A percentile compares a stretch with the other conserved stretches of the same genome.
Conservation (phyloP, 2,113 vertebrate genomes). For the Gallinago jamesoni region DNA sequence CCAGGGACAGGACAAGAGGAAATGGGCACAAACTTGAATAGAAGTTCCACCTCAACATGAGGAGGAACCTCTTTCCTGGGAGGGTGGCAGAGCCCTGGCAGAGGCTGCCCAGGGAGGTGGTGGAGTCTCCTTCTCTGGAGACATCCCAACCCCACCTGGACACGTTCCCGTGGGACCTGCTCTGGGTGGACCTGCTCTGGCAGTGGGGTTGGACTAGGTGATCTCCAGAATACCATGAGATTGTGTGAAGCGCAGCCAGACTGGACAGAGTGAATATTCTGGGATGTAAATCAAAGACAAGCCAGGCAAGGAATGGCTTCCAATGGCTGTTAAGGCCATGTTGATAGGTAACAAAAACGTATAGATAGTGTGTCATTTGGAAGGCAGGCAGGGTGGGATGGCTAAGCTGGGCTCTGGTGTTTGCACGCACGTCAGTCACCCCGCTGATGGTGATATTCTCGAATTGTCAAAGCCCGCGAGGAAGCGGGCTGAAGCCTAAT, state of each 20-base stretch:
- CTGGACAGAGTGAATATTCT: neutral
- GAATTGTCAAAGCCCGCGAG: neutral
- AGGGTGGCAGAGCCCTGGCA: too few species aligned
- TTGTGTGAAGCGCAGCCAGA: neutral
- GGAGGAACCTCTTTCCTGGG: too few species aligned
- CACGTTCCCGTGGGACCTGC: too few species aligned
- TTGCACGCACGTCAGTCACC: neutral
- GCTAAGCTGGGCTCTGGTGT: neutral
- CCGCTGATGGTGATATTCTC: neutral
- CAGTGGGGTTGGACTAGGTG: too few species aligned
- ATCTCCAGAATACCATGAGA: too few species aligned
- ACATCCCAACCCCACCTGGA: too few species aligned
- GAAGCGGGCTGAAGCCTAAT: neutral
- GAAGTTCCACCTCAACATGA: too few species aligned
- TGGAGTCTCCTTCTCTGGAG: too few species aligned
- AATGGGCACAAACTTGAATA: too few species aligned
- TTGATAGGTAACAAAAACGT: neutral
- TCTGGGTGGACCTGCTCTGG: too few species aligned
- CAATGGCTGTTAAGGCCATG: neutral
- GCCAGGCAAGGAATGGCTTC: neutral
- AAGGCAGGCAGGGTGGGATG: neutral
- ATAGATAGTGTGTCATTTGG: neutral
- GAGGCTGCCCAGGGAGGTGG: too few species aligned
- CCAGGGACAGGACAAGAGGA: too few species aligned
- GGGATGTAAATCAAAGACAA: neutral